Evolutionary conservation across 2,113 vertebrate genomes (phyloP), one percentile per base, ranked within the genome.

Genomic region (Albula glossodonta): DNA sequence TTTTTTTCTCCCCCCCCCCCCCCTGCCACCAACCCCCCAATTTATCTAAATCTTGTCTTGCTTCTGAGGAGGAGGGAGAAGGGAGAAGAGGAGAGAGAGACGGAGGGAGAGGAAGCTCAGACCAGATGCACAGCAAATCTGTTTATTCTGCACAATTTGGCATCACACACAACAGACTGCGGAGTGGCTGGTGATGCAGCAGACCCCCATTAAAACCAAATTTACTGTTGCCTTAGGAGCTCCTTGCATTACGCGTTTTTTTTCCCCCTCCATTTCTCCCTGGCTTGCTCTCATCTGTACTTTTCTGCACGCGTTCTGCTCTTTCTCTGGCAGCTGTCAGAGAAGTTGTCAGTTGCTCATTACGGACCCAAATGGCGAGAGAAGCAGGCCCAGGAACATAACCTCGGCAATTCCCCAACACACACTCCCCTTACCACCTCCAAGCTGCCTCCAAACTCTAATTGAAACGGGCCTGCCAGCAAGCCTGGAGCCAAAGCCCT

Each of bases 61-160:
- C 82, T 15, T 81, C 77, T 88, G 85, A 90, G 84, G 63, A 25
- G 31, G 79, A 52, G 52, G 78, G 51, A 81, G 80, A 84, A 74
- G 74, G 53, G 78, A 41, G 31, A 41, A 41, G 85, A 90, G 84
- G 63, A 25, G 31, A 52, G 52, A 77, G 51, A 81, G 80, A 84
- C 74, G 74, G 53, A 78, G 49, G 13, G 15, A 51, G 81, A 48
- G 52, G 22, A 11, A 83, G 31, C 53, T 63, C 81, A 60, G 41
- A 60, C 80, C 92, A 92, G 92, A 90, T 93, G 90, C 92, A 93
- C 90, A 91, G 91, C 90, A 94, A 93, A 94, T 94, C 92, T 94
- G 92, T 94, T 94, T 94, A 94, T 94, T 94, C 93, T 94, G 92
- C 93, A 92, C 91, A 94, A 93, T 95, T 94, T 95, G 93, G 93